Evolutionary conservation across 2,113 vertebrate species (phyloP).

Genomic region (Odocoileus hemionus): DNA sequence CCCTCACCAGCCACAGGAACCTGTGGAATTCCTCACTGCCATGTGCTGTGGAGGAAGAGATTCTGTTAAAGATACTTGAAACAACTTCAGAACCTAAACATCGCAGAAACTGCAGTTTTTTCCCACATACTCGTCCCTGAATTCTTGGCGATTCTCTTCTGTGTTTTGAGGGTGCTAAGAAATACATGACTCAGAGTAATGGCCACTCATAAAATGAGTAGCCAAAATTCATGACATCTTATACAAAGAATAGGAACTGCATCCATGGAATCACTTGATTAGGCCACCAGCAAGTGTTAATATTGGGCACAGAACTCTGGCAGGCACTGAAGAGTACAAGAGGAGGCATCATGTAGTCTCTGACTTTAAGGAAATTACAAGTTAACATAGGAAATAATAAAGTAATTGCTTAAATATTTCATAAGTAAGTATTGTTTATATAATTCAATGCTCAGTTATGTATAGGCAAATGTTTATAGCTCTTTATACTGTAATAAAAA

Average conservation of each 20-base stretch:
- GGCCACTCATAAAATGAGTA: background rate
- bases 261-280: background rate
- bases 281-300: background rate
- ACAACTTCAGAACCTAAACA: background rate
- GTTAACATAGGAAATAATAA: background rate
- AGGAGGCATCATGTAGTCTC: background rate
- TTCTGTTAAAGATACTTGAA: background rate
- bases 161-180: background rate
- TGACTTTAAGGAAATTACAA: constrained; percentile 3
- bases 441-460: background rate
- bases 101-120: background rate
- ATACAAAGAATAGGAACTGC: background rate
- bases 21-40: constrained; percentile 25
- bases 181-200: background rate
- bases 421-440: background rate
- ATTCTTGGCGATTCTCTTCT: background rate
- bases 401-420: background rate
- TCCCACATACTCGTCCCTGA: background rate
- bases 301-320: background rate
- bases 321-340: background rate
- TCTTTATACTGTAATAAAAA: background rate
- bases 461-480: background rate
- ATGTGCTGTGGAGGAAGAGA: background rate
- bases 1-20: background rate
- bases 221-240: background rate